These are phyloP conservation scores for Melieria omissa DNA, from an alignment of 2,888 invertebrate genomes.

Conservation along the genomic window DNA sequence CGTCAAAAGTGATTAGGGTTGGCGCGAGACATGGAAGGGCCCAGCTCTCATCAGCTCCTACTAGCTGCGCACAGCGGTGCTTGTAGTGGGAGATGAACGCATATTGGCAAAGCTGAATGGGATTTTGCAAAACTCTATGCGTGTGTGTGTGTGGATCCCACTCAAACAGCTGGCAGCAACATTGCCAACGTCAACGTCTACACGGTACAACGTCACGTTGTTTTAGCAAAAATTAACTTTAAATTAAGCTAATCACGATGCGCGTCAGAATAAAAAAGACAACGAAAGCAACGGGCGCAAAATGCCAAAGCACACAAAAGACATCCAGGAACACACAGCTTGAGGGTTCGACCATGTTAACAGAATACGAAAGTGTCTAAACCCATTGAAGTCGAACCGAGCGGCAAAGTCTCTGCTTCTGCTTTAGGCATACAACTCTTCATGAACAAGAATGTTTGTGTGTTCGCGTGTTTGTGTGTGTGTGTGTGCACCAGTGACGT, in stretches of 20 bases:
- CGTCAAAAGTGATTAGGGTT: slow-evolving; percentile 6
- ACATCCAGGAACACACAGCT: background rate
- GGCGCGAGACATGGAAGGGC: background rate
- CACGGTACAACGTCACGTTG: slow-evolving; percentile 13
- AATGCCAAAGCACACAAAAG: background rate
- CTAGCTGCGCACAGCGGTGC: too few species aligned
- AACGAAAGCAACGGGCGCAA: background rate
- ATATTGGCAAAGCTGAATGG: too few species aligned
- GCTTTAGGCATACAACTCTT: background rate
- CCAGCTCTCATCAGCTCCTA: too few species aligned
- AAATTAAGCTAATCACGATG: slow-evolving; percentile 30
- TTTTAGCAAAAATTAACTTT: slow-evolving; percentile 31
- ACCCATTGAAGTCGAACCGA: too few species aligned
- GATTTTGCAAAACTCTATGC: background rate
- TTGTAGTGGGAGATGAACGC: too few species aligned
- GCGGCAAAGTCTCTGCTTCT: background rate
- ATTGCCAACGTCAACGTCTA: too few species aligned
- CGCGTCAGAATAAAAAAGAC: background rate
- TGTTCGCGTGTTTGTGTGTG: background rate
- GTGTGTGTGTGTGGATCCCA: background rate
- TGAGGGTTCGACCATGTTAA: too few species aligned
- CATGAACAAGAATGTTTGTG: background rate
- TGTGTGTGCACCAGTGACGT: too few species aligned
- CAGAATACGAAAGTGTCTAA: too few species aligned
- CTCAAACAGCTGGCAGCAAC: background rate